Evolutionary conservation across 1,140 invertebrate genomes (phyloP).

Genomic region (Lepidurus couesii): DNA sequence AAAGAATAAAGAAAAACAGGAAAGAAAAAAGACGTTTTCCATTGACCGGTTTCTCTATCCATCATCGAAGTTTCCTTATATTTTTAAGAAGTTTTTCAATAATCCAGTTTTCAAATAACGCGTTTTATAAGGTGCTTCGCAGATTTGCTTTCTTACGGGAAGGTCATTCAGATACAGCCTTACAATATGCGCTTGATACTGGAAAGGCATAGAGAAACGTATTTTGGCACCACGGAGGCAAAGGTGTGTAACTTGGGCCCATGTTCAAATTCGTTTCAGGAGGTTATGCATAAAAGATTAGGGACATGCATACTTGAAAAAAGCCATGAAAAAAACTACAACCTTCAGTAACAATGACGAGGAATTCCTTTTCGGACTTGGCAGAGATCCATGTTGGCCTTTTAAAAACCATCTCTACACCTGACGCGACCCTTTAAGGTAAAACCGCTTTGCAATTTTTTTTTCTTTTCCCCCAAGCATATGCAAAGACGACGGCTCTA

Average conservation of each 20-base stretch:
- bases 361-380: conserved; percentile 6
- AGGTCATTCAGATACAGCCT: too few species aligned
- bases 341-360: conserved; percentile 3
- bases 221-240: background rate
- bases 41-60: conserved; percentile 2
- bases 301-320: background rate
- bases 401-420: background rate
- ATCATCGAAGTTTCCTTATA: background rate
- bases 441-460: background rate
- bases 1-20: too few species aligned
- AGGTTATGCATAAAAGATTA: conserved; percentile 16
- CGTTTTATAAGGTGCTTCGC: background rate
- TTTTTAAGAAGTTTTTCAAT: background rate
- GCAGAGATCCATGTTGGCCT: background rate
- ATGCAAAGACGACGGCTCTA: background rate
- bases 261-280: background rate
- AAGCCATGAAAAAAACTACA: conserved; percentile 9
- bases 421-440: background rate
- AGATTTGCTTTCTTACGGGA: background rate
- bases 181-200: background rate
- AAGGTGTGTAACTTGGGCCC: conserved; percentile 15
- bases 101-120: background rate
- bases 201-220: background rate
- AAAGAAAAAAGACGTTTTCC: background rate
- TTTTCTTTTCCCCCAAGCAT: background rate